These are phyloP conservation scores for Pelagia noctiluca DNA, from an alignment of 30 jellyfish, hydroid and myxozoan genomes.

Conservation along the genomic window DNA sequence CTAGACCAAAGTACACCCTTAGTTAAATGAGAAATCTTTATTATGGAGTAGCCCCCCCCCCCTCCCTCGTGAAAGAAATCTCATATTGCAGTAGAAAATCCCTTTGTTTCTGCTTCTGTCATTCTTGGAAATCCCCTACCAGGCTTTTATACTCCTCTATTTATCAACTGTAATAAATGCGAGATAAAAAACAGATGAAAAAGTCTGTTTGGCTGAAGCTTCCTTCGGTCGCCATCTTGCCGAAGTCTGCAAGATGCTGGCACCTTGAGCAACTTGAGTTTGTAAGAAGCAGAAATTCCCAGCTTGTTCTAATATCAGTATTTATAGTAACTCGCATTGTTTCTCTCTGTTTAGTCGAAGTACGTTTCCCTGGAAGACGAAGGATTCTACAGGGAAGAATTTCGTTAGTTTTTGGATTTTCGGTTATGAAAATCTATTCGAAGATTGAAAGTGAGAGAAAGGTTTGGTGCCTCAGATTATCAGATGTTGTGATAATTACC, in stretches of 20 bases:
- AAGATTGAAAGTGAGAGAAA: background rate
- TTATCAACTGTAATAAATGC: constrained; percentile 11
- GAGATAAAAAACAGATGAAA: constrained; percentile 45
- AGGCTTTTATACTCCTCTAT: background rate
- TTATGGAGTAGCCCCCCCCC: background rate
- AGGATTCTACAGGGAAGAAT: background rate
- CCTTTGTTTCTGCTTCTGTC: background rate
- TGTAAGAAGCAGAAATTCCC: constrained; percentile 51
- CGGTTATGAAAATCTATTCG: background rate
- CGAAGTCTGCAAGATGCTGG: constrained; percentile 66
- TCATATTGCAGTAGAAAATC: background rate
- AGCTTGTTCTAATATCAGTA: constrained; percentile 56
- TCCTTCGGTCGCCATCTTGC: constrained; percentile 73
- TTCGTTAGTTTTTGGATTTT: background rate
- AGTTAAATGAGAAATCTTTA: background rate
- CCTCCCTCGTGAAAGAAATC: background rate
- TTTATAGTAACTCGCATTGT: background rate
- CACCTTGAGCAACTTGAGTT: constrained; percentile 47
- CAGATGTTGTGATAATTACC: background rate
- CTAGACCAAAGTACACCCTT: background rate
- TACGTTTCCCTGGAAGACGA: background rate
- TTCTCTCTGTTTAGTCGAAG: background rate
- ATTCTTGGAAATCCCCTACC: background rate
- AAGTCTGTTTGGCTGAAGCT: constrained; percentile 53
- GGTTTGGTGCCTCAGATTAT: background rate